A percentile compares a stretch with the other conserved stretches of the same genome.
Conservation (phyloP, 2,113 vertebrate species). For the Anas platyrhynchos region DNA sequence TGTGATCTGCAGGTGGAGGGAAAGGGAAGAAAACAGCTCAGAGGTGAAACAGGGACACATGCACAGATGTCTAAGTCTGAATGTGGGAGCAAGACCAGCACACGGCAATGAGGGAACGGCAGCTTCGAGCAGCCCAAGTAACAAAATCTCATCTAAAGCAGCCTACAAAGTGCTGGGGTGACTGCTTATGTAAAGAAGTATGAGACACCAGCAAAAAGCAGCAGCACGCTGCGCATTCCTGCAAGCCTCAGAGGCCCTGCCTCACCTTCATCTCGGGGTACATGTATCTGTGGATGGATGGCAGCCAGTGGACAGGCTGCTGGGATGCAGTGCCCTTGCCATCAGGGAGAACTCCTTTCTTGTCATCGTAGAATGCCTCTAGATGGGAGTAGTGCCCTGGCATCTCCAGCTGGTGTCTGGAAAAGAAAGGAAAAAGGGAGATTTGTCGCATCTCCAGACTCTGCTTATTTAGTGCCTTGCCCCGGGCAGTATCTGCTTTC, state of each 20-base stretch:
- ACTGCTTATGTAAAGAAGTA: not conserved
- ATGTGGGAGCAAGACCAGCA: conserved; percentile 40
- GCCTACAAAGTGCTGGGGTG: not conserved
- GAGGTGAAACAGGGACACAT: conserved; percentile 4
- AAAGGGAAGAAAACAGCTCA: not conserved
- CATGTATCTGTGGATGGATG: conserved; percentile 93
- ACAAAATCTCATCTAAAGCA: conserved; percentile 12
- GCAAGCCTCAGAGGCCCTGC: not conserved
- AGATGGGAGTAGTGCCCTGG: conserved; percentile 95
- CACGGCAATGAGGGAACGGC: not conserved
- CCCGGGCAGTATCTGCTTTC: not conserved
- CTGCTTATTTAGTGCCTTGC: not conserved
- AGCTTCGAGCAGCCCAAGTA: not conserved
- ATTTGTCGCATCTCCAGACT: not conserved
- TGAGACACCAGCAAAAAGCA: not conserved
- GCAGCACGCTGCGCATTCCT: not conserved
- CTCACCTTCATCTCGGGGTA: conserved; percentile 98
- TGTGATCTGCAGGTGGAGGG: conserved; percentile 87
- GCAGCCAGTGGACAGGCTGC: conserved; percentile 83
- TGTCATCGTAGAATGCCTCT: conserved; percentile 98
- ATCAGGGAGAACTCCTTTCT: conserved; percentile 90
- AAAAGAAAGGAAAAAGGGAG: conserved; percentile 1
- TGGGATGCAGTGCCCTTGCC: conserved; percentile 84
- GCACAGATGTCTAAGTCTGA: conserved; percentile 45
- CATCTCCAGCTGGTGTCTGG: conserved; percentile 92